Evolutionary conservation across 2,797 vertebrate genomes (phyloP).

Genomic region (Cossypha caffra): DNA sequence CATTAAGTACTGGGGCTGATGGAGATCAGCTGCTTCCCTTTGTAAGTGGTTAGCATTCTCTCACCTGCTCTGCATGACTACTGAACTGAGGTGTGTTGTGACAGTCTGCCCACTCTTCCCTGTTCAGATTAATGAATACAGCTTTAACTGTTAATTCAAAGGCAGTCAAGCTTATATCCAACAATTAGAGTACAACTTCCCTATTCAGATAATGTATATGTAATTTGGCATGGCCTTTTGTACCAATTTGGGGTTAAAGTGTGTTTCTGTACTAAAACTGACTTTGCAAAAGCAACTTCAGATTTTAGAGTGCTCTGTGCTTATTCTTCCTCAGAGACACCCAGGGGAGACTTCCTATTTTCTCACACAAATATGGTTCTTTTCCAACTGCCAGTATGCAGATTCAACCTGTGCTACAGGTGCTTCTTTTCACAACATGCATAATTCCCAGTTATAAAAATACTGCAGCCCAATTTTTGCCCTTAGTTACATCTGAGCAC

Average conservation of each 20-base stretch:
- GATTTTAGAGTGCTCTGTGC: not conserved
- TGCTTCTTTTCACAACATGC: not conserved
- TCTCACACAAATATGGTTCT: not conserved
- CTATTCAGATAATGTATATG: slow-evolving; percentile 39
- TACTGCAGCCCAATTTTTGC: not conserved
- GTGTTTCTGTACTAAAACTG: not conserved
- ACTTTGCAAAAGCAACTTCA: not conserved
- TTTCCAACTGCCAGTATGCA: not conserved
- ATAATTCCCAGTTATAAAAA: not conserved
- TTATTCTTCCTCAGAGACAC: not conserved
- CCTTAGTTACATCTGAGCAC: not conserved
- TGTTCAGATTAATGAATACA: slow-evolving; percentile 79
- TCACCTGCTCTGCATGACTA: slow-evolving; percentile 73
- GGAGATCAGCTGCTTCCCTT: slow-evolving; percentile 50
- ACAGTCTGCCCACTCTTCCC: slow-evolving; percentile 72
- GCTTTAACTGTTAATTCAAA: slow-evolving; percentile 79
- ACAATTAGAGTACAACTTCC: slow-evolving; percentile 76
- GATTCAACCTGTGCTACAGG: not conserved
- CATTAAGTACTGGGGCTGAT: slow-evolving; percentile 16
- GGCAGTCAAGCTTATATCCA: slow-evolving; percentile 78
- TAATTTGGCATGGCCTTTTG: slow-evolving; percentile 21
- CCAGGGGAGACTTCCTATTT: not conserved
- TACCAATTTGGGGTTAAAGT: slow-evolving; percentile 13
- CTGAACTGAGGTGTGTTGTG: slow-evolving; percentile 78
- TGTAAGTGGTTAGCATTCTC: slow-evolving; percentile 39